Evolutionary conservation across 2,888 invertebrate species (phyloP).

Genomic region (Timema podura): DNA sequence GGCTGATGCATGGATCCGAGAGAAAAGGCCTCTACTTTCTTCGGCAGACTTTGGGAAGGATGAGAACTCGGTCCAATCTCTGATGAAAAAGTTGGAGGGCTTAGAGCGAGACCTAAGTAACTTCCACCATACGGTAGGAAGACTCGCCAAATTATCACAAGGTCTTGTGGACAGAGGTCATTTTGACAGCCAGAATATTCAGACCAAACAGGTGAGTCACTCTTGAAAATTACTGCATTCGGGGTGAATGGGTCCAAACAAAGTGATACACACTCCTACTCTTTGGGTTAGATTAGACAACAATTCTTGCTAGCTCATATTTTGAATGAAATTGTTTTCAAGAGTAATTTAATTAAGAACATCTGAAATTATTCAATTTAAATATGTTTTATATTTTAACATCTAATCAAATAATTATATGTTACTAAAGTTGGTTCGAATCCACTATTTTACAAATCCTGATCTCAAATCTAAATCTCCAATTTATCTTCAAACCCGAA

Average conservation of each 20-base stretch:
- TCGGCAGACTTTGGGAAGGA: constrained; percentile 85
- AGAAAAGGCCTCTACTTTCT: constrained; percentile 70
- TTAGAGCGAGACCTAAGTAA: constrained; percentile 75
- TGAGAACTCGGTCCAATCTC: constrained; percentile 82
- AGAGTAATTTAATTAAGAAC: no score
- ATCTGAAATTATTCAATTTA: no score
- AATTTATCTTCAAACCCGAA: no score
- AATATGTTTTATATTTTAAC: no score
- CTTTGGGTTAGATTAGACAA: no score
- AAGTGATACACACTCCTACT: no score
- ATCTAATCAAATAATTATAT: no score
- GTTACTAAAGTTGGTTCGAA: no score
- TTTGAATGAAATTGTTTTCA: no score
- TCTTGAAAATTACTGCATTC: constrained; percentile 11
- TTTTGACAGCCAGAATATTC: constrained; percentile 73
- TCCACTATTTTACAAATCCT: no score
- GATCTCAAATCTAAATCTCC: no score
- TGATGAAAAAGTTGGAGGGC: constrained; percentile 79
- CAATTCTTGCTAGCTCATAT: no score
- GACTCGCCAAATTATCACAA: constrained; percentile 62
- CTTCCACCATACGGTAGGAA: constrained; percentile 69
- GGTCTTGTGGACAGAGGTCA: constrained; percentile 69
- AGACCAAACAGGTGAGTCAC: constrained; percentile 53
- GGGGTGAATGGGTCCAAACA: background rate
- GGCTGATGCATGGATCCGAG: constrained; percentile 88